Conservation (phyloP, 2,113 vertebrate species). For the Oryzias curvinotus region DNA sequence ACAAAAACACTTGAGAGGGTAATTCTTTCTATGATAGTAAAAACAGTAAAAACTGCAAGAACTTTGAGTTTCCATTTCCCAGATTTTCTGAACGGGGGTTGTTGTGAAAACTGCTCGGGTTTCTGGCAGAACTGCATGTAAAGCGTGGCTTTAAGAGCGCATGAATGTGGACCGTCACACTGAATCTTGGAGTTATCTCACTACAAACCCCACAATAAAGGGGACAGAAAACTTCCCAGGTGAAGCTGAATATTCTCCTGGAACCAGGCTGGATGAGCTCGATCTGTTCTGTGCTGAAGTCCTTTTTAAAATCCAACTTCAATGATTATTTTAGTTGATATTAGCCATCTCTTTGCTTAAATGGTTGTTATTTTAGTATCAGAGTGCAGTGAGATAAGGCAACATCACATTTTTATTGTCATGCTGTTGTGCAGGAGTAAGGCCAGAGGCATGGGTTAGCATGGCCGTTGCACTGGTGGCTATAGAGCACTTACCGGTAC, state of each 20-base stretch:
- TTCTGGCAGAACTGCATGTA: slow-evolving; percentile 44
- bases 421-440: slow-evolving; percentile 8
- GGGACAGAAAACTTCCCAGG: neutral
- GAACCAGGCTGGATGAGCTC: neutral
- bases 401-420: slow-evolving; percentile 24
- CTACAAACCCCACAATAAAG: slow-evolving; percentile 30
- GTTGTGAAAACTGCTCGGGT: no score
- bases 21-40: no score
- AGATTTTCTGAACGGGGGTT: neutral
- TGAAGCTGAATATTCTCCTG: neutral
- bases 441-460: slow-evolving; percentile 43
- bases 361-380: neutral
- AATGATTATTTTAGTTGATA: neutral
- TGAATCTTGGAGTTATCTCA: slow-evolving; percentile 35
- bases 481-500: neutral
- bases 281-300: no score
- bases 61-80: neutral
- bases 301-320: neutral
- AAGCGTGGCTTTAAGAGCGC: slow-evolving; percentile 65
- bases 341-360: neutral
- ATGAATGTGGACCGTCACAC: slow-evolving; percentile 20
- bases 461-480: slow-evolving; percentile 43
- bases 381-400: slow-evolving; percentile 46
- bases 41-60: no score
- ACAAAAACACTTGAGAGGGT: no score